Percentiles rank a stretch among this genome's conserved stretches.
Conservation (phyloP, 2,113 vertebrate genomes). For the Eulacestoma nigropectus region DNA sequence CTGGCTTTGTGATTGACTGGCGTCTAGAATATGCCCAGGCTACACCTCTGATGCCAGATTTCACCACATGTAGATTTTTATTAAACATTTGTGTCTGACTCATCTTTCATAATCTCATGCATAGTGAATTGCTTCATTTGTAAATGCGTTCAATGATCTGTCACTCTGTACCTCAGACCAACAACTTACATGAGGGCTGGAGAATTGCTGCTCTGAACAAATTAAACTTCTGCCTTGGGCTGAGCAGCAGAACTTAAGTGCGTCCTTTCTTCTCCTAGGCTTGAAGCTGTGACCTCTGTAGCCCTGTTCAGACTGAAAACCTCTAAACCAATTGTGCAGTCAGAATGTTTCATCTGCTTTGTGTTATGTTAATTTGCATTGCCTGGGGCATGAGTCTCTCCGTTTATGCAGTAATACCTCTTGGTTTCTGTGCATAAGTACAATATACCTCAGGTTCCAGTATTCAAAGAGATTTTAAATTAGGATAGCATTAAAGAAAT, state of each 20-base stretch:
- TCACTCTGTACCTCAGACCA: background rate
- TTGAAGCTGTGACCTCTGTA: background rate
- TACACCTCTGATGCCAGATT: background rate
- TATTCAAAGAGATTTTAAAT: background rate
- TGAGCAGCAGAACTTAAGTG: background rate
- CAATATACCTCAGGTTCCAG: background rate
- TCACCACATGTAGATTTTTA: background rate
- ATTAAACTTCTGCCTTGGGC: background rate
- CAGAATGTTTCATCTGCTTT: background rate
- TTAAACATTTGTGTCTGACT: background rate
- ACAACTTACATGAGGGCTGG: background rate
- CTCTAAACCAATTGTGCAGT: background rate
- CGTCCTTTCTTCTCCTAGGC: background rate
- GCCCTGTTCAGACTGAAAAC: background rate
- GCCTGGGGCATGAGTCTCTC: background rate
- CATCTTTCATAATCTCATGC: background rate
- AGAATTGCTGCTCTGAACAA: background rate
- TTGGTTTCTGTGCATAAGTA: background rate
- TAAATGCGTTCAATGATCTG: background rate
- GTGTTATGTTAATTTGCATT: background rate
- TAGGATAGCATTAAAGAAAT: background rate
- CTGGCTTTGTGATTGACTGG: background rate
- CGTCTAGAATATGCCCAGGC: background rate
- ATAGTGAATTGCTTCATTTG: background rate
- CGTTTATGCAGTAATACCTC: background rate